Percentiles rank a stretch among this genome's conserved stretches.
Conservation (phyloP, 2,888 invertebrate genomes). For the Athrips mouffetella region DNA sequence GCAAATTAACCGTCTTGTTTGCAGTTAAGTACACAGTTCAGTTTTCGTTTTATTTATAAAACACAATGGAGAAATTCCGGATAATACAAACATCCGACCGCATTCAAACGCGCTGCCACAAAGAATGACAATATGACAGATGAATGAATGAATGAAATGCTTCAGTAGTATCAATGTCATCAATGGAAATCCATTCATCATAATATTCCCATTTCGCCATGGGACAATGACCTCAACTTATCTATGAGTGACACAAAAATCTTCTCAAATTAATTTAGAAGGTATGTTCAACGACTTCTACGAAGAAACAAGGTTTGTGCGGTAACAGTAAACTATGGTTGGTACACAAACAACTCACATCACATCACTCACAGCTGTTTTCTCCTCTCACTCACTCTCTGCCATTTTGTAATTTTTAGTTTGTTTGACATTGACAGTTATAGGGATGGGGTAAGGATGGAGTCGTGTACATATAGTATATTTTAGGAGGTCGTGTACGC, state of each 20-base stretch:
- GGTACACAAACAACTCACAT: background rate
- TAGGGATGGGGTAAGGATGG: conserved; percentile 2
- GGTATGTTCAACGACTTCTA: background rate
- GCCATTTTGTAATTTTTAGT: conserved; percentile 14
- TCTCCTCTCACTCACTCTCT: conserved; percentile 1
- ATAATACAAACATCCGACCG: background rate
- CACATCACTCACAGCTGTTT: too few species aligned
- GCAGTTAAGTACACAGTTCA: background rate
- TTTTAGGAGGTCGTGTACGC: too few species aligned
- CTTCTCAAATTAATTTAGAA: background rate
- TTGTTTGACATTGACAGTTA: conserved; percentile 5
- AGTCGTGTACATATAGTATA: too few species aligned
- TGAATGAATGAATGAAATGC: conserved; percentile 7
- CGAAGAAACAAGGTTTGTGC: background rate
- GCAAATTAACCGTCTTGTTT: background rate
- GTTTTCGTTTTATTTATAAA: conserved; percentile 3
- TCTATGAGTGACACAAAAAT: background rate
- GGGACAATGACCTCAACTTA: conserved; percentile 11
- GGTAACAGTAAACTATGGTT: background rate
- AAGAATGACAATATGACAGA: too few species aligned
- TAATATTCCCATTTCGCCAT: conserved; percentile 4
- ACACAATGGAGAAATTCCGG: conserved; percentile 8
- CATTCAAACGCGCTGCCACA: background rate
- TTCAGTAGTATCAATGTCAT: background rate
- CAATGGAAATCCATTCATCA: conserved; percentile 12